A percentile compares a stretch with the other conserved stretches of the same genome.
Evolutionary conservation across 2,888 invertebrate species (phyloP).

Genomic region (Parnassius apollo): DNA sequence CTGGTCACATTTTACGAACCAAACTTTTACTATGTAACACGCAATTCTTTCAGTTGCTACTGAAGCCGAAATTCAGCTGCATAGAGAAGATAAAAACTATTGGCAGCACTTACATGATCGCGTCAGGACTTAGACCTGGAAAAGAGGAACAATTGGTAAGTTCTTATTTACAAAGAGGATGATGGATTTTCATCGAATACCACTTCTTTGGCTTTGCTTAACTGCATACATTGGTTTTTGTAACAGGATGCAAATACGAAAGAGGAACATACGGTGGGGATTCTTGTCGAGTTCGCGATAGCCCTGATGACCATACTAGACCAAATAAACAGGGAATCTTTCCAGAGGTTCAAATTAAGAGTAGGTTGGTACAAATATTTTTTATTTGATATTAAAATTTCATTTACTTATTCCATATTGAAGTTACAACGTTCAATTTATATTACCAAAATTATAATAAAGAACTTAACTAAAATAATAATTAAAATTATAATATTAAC

Average conservation of each 20-base stretch:
- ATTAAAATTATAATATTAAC: no score
- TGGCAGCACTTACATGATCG: slow-evolving; percentile 99
- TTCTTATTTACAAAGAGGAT: slow-evolving; percentile 16
- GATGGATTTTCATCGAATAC: no score
- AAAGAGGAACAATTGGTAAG: slow-evolving; percentile 89
- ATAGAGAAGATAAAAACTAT: slow-evolving; percentile 99
- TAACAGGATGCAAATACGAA: slow-evolving; percentile 87
- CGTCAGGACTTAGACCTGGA: slow-evolving; percentile 94
- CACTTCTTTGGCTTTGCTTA: no score
- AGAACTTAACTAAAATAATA: no score
- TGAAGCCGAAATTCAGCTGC: slow-evolving; percentile 96
- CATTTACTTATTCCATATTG: no score
- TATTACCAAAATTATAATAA: no score
- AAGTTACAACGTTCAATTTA: no score
- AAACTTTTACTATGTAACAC: no score
- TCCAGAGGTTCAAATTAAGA: slow-evolving; percentile 96
- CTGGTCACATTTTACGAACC: no score
- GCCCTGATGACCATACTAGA: slow-evolving; percentile 95
- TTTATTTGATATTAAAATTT: slow-evolving; percentile 2
- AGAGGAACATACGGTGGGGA: slow-evolving; percentile 92
- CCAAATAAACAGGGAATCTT: slow-evolving; percentile 97
- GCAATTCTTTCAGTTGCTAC: slow-evolving; percentile 84
- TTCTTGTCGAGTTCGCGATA: slow-evolving; percentile 96
- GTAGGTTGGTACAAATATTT: slow-evolving; percentile 85
- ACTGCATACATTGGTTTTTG: neutral